These are phyloP conservation scores for Labrus mixtus DNA, from an alignment of 2,113 vertebrate species.

Conservation along the genomic window DNA sequence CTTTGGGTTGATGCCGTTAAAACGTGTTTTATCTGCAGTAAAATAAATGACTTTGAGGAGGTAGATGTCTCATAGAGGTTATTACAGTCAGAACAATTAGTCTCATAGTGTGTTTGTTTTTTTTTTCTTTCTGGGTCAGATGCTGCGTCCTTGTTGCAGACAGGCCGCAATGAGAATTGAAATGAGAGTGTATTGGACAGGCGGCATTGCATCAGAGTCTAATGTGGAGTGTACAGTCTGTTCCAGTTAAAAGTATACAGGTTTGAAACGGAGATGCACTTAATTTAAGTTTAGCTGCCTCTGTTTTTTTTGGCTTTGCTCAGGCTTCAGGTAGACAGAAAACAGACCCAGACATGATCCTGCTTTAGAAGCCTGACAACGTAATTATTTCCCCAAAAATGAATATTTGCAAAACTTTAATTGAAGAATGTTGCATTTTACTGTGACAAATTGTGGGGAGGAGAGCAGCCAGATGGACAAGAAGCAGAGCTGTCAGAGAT, in stretches of 20 bases:
- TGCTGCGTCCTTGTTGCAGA: constrained; percentile 67
- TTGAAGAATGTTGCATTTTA: constrained; percentile 34
- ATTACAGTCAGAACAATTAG: constrained; percentile 39
- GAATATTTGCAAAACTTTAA: constrained; percentile 40
- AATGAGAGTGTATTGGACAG: constrained; percentile 69
- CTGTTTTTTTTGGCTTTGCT: constrained; percentile 42
- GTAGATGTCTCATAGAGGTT: constrained; percentile 36
- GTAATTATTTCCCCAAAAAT: constrained; percentile 1
- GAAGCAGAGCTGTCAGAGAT: constrained; percentile 26
- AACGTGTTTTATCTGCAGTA: constrained; percentile 31
- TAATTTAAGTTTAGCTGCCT: constrained; percentile 27
- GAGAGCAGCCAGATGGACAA: constrained; percentile 30
- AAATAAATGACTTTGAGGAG: constrained; percentile 49
- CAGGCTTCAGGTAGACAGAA: constrained; percentile 42
- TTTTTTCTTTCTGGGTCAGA: constrained; percentile 33
- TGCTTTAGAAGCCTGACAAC: constrained; percentile 23
- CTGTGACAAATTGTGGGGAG: constrained; percentile 26
- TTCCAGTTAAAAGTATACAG: constrained; percentile 45
- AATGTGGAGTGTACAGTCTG: constrained; percentile 44
- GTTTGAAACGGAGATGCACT: constrained; percentile 41
- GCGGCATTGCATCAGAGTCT: constrained; percentile 68
- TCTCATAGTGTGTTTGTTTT: background rate
- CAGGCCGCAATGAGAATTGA: constrained; percentile 60
- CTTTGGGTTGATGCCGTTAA: constrained; percentile 39
- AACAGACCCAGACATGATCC: constrained; percentile 34